Evolutionary conservation across 23 tunicate species (phyloP).

Genomic region (Oikopleura albicans): DNA sequence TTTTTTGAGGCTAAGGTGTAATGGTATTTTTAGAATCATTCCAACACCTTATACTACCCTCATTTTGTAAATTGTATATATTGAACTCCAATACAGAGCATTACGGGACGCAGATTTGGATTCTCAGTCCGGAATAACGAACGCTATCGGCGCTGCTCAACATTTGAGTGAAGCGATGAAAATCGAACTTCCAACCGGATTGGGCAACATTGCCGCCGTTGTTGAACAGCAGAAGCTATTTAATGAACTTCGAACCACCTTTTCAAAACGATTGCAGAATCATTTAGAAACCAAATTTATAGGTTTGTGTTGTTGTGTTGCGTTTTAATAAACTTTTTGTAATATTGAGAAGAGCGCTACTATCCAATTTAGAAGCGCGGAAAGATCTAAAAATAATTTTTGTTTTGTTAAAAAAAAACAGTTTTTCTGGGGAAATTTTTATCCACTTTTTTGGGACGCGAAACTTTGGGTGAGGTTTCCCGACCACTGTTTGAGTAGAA

Average conservation of each 20-base stretch:
- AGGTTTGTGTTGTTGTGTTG: too few species aligned
- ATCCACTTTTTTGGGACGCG: too few species aligned
- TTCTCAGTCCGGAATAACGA: constrained; percentile 60
- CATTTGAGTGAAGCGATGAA: constrained; percentile 75
- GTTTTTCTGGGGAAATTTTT: too few species aligned
- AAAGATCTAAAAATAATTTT: too few species aligned
- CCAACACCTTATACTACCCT: not conserved
- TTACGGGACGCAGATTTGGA: constrained; percentile 45
- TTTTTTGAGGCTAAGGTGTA: too few species aligned
- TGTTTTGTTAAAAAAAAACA: too few species aligned
- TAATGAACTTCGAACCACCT: constrained; percentile 34
- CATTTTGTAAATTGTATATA: not conserved
- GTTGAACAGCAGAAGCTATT: constrained; percentile 74
- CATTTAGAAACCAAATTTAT: constrained; percentile 17
- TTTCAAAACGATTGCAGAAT: constrained; percentile 47
- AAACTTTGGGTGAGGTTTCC: too few species aligned
- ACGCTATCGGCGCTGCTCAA: constrained; percentile 81
- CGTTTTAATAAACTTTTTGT: too few species aligned
- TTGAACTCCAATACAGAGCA: too few species aligned
- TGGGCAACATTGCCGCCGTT: constrained; percentile 49
- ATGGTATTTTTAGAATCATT: not conserved
- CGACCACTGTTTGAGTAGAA: too few species aligned
- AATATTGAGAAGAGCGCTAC: too few species aligned
- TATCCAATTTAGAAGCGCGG: too few species aligned
- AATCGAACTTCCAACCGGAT: constrained; percentile 65